Conservation (phyloP, 2,797 vertebrate species). For the Apodemus agrarius region DNA sequence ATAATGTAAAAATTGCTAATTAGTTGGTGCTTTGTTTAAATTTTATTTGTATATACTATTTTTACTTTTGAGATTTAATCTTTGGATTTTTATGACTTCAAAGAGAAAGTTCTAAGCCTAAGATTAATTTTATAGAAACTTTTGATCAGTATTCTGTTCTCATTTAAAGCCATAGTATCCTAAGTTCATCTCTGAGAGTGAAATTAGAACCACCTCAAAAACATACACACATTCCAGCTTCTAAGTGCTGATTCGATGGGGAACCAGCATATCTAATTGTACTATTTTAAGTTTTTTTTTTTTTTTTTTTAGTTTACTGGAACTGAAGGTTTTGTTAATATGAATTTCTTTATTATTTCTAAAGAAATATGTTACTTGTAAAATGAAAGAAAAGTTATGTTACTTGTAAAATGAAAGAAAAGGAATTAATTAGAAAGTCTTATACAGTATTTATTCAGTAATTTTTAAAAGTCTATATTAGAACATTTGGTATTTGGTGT, state of each 20-base stretch:
- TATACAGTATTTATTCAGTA: background rate
- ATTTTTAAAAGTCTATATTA: constrained; percentile 2
- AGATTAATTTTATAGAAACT: constrained; percentile 9
- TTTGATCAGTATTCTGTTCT: constrained; percentile 26
- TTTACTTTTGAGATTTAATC: constrained; percentile 55
- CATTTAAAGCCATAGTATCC: background rate
- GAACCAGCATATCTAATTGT: background rate
- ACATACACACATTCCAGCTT: background rate
- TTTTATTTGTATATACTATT: background rate
- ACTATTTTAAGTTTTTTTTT: background rate
- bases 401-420: constrained; percentile 30
- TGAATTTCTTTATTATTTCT: constrained; percentile 17
- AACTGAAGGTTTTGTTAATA: constrained; percentile 47
- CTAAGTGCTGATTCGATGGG: background rate
- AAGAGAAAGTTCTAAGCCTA: background rate
- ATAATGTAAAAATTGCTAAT: constrained; percentile 43
- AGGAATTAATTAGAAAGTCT: background rate
- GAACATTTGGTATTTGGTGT: constrained; percentile 25
- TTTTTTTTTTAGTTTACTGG: constrained; percentile 57
- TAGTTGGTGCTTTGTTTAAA: constrained; percentile 59
- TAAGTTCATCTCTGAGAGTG: constrained; percentile 16
- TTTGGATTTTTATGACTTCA: constrained; percentile 65
- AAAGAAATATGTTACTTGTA: background rate
- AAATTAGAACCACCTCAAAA: constrained; percentile 11
- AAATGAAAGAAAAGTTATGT: background rate